Base-by-base conservation (phyloP, 2,888 invertebrate species). In the Plagiodera versicolora region DNA sequence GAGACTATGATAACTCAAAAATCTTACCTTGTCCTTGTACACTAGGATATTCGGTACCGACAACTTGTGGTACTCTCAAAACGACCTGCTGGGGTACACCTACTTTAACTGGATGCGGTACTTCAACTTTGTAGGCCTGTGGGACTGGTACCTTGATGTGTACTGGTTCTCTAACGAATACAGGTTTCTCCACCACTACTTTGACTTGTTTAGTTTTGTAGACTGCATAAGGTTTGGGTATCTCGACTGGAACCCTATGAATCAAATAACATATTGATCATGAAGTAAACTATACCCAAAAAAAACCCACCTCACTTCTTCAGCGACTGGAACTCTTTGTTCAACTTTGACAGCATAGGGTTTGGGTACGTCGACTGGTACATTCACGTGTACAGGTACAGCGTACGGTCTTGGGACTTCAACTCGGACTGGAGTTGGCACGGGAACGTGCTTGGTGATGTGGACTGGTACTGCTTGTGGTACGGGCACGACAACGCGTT, bases 161-260 rank as follows among this genome's bases (percentile, higher is more conserved):
- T 9, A 72, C 70, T 14, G 69, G 70, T 39, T 70, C 71, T 44
- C 70, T 71, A 3, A 75, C 72, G 60, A 69, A 69, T 19, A 75
- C 71, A 6, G 72, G 70, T 46, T 68, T 74, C 32, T 72, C 72
- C 14, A 75, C 72, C 52, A 73, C 67, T 49, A 69, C 67, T 45
- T 63, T 65, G 4, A 74, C 67, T 18, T 63, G 55, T 48, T 67
- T 72, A 51, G 68, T 70, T 28, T 71, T 67, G 44, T 69, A 67
- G 10, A 75, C 75, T 24, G 71, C 71, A 65, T 76, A 76, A 8
- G 77, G 76, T 67, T 70, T 75, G 16, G 76, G 76, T 47, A 76
- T 71, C 60, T 72, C 73, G 11, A 73, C 67, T 18, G 62, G 61
- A 24, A 65, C 65, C 53, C 62, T 64, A 9, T 32, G 32, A 60